phyloP scores from a whole-genome alignment of 2,797 vertebrate genomes.

The Chaetophractus vellerosus region DNA sequence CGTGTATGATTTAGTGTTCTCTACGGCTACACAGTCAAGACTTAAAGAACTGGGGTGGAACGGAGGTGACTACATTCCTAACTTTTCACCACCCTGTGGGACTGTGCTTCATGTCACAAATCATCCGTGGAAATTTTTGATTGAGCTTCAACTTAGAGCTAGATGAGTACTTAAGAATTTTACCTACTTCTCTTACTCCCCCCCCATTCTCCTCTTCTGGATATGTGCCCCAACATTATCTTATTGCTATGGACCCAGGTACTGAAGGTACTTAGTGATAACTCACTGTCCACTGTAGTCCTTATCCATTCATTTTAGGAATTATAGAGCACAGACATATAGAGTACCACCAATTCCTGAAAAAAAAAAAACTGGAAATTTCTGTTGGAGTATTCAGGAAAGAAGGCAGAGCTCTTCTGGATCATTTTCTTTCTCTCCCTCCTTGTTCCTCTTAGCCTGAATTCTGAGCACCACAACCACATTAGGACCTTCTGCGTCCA shows the following conservation, averaged over 20 bases:
- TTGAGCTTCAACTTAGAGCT: background rate
- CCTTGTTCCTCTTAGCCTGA: background rate
- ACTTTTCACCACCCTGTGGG: too few relatives aligned
- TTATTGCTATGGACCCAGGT: background rate
- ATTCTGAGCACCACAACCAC: background rate
- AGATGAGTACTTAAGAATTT: background rate
- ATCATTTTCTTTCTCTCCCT: background rate
- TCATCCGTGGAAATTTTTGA: background rate
- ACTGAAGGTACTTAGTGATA: background rate
- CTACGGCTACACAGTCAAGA: background rate
- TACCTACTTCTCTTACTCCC: background rate
- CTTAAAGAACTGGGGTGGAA: background rate
- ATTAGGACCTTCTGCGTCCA: background rate
- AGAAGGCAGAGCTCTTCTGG: background rate
- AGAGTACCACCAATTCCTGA: background rate
- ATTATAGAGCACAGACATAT: accelerated
- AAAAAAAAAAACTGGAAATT: too few relatives aligned
- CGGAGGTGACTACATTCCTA: accelerated
- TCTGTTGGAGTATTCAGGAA: background rate
- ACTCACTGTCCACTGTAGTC: background rate
- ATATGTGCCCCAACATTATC: background rate
- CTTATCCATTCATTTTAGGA: background rate
- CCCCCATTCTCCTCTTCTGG: background rate
- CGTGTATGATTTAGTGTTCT: background rate
- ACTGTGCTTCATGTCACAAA: background rate